These are phyloP conservation scores for Caenorhabditis becei DNA, from an alignment of 2,888 invertebrate genomes.

Conservation along the genomic window DNA sequence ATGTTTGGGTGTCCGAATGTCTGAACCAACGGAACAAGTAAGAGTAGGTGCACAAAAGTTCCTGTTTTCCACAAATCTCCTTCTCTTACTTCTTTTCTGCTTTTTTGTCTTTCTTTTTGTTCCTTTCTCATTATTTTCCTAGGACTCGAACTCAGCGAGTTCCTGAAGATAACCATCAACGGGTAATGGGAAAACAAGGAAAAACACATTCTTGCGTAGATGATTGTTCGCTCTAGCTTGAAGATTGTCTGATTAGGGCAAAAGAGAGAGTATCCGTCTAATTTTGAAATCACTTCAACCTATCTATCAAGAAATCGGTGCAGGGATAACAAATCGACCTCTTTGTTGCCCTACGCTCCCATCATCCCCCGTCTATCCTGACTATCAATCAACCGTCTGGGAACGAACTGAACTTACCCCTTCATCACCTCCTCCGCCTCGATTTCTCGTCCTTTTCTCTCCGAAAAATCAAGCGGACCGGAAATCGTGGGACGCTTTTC, in stretches of 20 bases:
- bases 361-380: background rate
- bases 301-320: constrained; percentile 4
- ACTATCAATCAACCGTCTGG: constrained; percentile 32
- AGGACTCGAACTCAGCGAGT: no score
- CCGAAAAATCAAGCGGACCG: constrained; percentile 17
- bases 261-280: no score
- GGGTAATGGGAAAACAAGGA: constrained; percentile 47
- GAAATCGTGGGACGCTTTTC: constrained; percentile 42
- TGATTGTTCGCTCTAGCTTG: background rate
- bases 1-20: background rate
- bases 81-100: background rate
- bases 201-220: background rate
- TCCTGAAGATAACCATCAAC: constrained; percentile 36
- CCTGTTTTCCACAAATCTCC: constrained; percentile 31
- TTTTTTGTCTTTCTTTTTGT: no score
- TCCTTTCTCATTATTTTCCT: no score
- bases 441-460: background rate
- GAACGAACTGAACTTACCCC: constrained; percentile 15
- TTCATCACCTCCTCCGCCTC: background rate
- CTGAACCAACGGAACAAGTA: background rate
- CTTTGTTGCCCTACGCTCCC: background rate
- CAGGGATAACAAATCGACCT: constrained; percentile 9
- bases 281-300: constrained; percentile 7
- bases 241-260: background rate
- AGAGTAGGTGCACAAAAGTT: background rate